A percentile compares a stretch with the other conserved stretches of the same genome.
phyloP scores from a whole-genome alignment of 1,140 invertebrate species.

The Drosophila insularis region DNA sequence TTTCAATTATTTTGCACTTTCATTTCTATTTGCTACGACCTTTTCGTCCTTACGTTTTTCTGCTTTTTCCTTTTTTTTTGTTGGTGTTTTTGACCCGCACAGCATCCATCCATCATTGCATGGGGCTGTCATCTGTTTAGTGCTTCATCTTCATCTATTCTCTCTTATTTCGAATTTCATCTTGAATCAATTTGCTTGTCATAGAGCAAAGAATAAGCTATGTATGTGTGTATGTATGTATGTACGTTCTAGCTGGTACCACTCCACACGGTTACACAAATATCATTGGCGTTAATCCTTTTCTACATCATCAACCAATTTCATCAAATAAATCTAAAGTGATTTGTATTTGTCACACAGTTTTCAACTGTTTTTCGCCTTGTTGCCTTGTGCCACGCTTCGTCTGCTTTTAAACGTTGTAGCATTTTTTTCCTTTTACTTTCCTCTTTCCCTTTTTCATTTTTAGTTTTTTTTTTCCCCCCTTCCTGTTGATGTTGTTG shows the following conservation, averaged over 20 bases:
- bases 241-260: not conserved
- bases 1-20: conserved; percentile 1
- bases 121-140: conserved; percentile 42
- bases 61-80: conserved; percentile 18
- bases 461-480: conserved; percentile 22
- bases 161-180: conserved; percentile 26
- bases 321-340: conserved; percentile 77
- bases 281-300: conserved; percentile 77
- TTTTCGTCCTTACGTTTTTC: conserved; percentile 31
- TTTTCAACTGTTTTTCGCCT: conserved; percentile 57
- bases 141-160: conserved; percentile 50
- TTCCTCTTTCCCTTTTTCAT: not conserved
- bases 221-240: too few relatives aligned
- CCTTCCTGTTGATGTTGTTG: not conserved
- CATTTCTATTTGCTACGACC: conserved; percentile 21
- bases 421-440: conserved; percentile 28
- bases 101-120: conserved; percentile 50
- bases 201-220: not conserved
- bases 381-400: conserved; percentile 8
- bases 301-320: conserved; percentile 79
- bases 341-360: conserved; percentile 79
- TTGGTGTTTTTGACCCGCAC: not conserved
- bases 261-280: conserved; percentile 52
- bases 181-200: conserved; percentile 55
- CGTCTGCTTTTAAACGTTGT: conserved; percentile 26